Conservation (phyloP, 2,113 vertebrate genomes). For the Morphnarchus princeps region DNA sequence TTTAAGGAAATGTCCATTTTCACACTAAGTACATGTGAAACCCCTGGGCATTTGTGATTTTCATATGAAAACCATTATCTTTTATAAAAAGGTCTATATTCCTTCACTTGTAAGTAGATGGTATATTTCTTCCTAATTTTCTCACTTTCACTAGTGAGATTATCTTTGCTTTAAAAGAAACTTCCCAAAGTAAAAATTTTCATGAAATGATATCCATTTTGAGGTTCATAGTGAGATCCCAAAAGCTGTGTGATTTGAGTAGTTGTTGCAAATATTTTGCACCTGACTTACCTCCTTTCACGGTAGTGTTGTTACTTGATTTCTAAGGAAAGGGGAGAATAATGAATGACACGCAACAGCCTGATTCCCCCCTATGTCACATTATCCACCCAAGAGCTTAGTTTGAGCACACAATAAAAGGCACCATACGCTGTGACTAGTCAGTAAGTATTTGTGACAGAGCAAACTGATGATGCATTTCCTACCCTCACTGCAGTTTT, state of each 20-base stretch:
- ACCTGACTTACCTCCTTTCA: not conserved
- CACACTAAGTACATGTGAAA: not conserved
- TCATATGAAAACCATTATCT: not conserved
- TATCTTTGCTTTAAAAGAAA: not conserved
- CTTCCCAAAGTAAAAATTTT: not conserved
- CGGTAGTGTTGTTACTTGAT: not conserved
- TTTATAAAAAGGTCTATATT: not conserved
- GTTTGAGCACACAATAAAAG: not conserved
- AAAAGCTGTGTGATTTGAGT: not conserved
- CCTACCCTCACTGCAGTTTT: conserved; percentile 25
- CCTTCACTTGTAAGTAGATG: not conserved
- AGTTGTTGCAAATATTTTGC: not conserved
- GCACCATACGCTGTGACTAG: not conserved
- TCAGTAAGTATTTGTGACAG: conserved; percentile 23
- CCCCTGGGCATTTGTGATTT: not conserved
- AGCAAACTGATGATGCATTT: conserved; percentile 47
- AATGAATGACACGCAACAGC: not conserved
- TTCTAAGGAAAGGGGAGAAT: not conserved
- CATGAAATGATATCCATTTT: accelerated
- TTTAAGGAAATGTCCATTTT: not conserved
- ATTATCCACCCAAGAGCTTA: not conserved
- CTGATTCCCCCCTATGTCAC: not conserved
- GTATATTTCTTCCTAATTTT: not conserved
- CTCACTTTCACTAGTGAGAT: not conserved
- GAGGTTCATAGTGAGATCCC: not conserved